Percentiles rank a stretch among this genome's conserved stretches.
Evolutionary conservation across 1,140 invertebrate genomes (phyloP).

Genomic region (Drosophila repleta): DNA sequence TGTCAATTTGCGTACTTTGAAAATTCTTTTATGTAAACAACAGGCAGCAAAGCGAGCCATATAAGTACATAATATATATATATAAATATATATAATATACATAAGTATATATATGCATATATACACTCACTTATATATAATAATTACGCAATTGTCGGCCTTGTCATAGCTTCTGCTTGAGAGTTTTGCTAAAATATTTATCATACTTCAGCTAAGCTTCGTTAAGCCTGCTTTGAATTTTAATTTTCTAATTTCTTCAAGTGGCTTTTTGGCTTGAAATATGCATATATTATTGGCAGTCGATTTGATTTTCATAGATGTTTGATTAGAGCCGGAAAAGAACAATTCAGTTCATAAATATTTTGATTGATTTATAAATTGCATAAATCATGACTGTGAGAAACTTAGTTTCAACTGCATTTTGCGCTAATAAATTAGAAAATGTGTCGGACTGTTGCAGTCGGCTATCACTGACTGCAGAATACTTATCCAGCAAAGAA

Average conservation of each 20-base stretch:
- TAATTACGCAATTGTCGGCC: conserved; percentile 71
- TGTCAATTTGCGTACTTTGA: conserved; percentile 77
- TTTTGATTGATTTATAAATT: neutral
- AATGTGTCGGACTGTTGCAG: neutral
- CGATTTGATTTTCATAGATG: neutral
- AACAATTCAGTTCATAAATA: conserved; percentile 4
- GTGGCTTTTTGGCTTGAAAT: conserved; percentile 13
- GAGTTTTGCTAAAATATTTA: neutral
- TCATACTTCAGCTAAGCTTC: conserved; percentile 34
- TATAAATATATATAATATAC: neutral
- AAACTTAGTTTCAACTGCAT: neutral
- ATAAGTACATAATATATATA: conserved; percentile 25
- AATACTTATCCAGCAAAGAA: too few species aligned
- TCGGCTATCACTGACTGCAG: too few species aligned
- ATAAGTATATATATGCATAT: conserved; percentile 32
- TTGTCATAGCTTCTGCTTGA: neutral
- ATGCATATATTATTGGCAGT: conserved; percentile 8
- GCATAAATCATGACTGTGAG: conserved; percentile 1
- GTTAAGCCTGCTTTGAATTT: conserved; percentile 44
- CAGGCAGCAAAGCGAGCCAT: conserved; percentile 29
- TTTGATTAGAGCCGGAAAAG: neutral
- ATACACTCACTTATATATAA: conserved; percentile 36
- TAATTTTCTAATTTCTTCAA: conserved; percentile 45
- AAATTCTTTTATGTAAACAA: conserved; percentile 65
- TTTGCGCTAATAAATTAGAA: neutral